These are phyloP conservation scores for Blennius ocellaris DNA, from an alignment of 2,113 vertebrate genomes.

Conservation along the genomic window DNA sequence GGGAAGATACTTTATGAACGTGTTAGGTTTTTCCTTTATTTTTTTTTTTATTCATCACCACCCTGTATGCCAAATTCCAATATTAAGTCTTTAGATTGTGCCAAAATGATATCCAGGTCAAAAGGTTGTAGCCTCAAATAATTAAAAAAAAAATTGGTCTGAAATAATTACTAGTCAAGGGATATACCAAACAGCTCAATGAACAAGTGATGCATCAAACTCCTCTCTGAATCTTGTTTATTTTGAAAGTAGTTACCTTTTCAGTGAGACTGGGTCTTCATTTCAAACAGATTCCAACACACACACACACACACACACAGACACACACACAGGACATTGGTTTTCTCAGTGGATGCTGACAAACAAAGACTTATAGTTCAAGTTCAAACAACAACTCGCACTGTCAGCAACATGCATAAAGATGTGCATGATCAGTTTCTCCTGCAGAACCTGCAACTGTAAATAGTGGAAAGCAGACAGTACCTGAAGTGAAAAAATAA, in stretches of 20 bases:
- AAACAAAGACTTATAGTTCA: constrained; percentile 10
- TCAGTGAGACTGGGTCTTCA: background rate
- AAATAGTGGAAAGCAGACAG: constrained; percentile 4
- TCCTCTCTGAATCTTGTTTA: background rate
- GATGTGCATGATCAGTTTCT: constrained; percentile 10
- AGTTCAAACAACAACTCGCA: background rate
- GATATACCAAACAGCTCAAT: no score
- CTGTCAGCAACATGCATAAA: constrained; percentile 8
- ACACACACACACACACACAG: no score
- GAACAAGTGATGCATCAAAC: background rate
- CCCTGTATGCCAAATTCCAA: background rate
- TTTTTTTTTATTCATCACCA: no score
- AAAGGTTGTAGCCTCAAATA: no score
- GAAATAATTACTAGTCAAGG: no score
- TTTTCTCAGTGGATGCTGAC: background rate
- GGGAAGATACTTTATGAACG: no score
- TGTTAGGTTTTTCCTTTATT: no score
- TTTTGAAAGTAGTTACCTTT: background rate
- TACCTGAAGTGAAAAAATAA: background rate
- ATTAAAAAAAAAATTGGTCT: no score
- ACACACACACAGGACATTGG: no score
- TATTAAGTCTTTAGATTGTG: background rate
- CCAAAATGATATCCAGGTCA: no score
- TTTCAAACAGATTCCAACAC: no score
- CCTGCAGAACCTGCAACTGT: background rate